phyloP scores from a whole-genome alignment of 53 echinoderm and acorn worm genomes.

The Antedon mediterranea region DNA sequence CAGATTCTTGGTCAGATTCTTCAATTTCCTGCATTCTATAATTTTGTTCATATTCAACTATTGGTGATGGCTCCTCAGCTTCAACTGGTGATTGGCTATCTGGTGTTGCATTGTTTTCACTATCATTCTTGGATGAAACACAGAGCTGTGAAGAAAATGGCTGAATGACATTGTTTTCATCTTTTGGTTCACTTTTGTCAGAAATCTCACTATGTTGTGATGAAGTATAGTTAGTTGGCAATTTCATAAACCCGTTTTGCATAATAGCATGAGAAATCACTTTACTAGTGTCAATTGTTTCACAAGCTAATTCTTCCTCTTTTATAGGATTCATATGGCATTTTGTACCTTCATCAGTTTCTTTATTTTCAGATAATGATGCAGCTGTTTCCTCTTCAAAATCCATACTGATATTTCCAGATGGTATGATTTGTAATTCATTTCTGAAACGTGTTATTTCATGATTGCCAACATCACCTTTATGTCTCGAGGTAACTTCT shows the following conservation, averaged over 20 bases:
- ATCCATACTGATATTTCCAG: background rate
- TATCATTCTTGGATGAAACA: no score
- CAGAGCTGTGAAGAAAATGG: background rate
- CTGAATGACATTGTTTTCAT: background rate
- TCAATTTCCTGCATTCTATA: background rate
- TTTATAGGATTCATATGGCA: background rate
- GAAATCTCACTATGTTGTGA: background rate
- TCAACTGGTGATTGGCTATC: background rate
- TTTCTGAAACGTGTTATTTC: no score
- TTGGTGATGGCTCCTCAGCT: no score
- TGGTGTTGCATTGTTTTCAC: background rate
- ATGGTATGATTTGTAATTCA: background rate
- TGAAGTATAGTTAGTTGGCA: background rate
- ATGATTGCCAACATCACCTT: no score
- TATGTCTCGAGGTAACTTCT: background rate
- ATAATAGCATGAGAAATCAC: background rate
- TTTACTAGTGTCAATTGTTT: background rate
- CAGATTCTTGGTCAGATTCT: no score
- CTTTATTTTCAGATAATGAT: background rate
- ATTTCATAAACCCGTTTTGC: background rate
- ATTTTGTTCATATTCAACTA: no score
- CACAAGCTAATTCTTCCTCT: background rate
- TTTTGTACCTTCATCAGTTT: no score
- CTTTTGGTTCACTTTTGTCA: no score
- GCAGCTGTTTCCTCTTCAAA: background rate